Conservation (phyloP, 2,797 vertebrate genomes). For the Parauchenoglanis ngamensis region DNA sequence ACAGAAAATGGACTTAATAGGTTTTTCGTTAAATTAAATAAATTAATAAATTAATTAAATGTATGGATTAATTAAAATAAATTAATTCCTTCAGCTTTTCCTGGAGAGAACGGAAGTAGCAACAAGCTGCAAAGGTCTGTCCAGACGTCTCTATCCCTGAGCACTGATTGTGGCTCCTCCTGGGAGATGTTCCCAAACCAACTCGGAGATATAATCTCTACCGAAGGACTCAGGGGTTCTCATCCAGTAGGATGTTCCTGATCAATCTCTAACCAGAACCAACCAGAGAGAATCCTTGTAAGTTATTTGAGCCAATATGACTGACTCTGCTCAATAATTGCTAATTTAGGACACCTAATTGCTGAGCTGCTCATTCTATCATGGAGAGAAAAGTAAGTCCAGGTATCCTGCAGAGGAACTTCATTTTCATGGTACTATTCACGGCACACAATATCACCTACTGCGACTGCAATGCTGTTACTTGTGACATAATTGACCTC, state of each 20-base stretch:
- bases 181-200: not conserved
- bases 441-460: not conserved
- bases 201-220: not conserved
- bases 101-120: not conserved
- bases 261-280: not conserved
- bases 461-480: not conserved
- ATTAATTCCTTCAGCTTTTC: not conserved
- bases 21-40: not conserved
- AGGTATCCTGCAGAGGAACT: not conserved
- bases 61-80: too few species aligned
- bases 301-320: not conserved
- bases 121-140: not conserved
- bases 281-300: not conserved
- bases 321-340: not conserved
- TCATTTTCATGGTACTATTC: not conserved
- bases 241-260: not conserved
- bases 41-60: too few species aligned
- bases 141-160: not conserved
- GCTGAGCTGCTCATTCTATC: not conserved
- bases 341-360: not conserved
- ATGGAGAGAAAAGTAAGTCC: not conserved
- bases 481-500: not conserved
- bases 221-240: not conserved
- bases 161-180: not conserved
- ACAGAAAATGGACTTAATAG: not conserved